phyloP scores from a whole-genome alignment of 1,140 invertebrate species.

The Drosophila grimshawi region DNA sequence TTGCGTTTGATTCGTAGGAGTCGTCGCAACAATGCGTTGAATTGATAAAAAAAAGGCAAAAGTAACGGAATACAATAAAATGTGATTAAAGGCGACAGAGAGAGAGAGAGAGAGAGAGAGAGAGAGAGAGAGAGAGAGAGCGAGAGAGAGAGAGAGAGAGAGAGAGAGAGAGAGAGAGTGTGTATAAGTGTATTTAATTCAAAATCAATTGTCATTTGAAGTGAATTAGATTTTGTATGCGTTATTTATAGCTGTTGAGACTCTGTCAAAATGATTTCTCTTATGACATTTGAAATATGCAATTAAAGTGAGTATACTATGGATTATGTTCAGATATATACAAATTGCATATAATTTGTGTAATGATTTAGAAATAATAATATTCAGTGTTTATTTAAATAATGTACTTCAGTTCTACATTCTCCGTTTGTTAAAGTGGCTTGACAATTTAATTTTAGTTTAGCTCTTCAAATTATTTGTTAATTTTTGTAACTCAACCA shows the following conservation, averaged over 20 bases:
- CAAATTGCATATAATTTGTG: too few species aligned
- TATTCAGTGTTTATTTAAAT: too few species aligned
- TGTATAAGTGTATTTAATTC: not conserved
- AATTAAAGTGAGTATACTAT: not conserved
- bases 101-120: not conserved
- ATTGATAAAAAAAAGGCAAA: not conserved
- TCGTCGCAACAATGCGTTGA: constrained; percentile 1
- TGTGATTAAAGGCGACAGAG: constrained; percentile 9
- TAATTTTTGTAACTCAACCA: constrained; percentile 14
- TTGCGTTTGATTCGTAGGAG: not conserved
- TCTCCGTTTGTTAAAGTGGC: not conserved
- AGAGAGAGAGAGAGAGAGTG: not conserved
- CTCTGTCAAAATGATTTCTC: not conserved
- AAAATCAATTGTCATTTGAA: not conserved
- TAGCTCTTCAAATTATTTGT: constrained; percentile 46
- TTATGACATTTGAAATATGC: not conserved
- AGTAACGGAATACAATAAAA: constrained; percentile 1
- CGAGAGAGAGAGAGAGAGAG: too few species aligned
- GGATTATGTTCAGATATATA: too few species aligned
- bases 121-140: too few species aligned
- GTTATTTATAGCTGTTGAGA: not conserved
- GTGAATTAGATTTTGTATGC: not conserved
- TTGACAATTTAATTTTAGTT: constrained; percentile 22
- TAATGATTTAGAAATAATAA: too few species aligned
- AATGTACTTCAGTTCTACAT: too few species aligned